A percentile compares a stretch with the other conserved stretches of the same genome.
These are phyloP conservation scores for Leptoteleia sp. DNA, from an alignment of 1,140 invertebrate genomes.

Conservation along the genomic window DNA sequence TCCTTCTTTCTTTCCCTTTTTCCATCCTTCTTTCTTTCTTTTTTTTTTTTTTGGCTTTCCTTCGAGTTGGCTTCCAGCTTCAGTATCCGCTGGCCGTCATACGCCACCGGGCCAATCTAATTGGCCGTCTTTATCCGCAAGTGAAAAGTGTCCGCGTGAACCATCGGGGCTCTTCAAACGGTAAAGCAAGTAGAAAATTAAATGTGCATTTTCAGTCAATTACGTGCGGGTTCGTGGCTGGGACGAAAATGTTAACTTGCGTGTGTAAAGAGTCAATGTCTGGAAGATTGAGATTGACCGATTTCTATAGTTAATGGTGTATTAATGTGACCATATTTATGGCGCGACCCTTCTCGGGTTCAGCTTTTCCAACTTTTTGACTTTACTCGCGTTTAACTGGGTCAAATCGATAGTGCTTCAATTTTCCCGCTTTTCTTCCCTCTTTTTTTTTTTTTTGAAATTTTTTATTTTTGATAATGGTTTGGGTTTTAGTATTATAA, in stretches of 20 bases:
- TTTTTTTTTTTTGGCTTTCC: constrained; percentile 2
- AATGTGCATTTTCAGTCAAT: constrained; percentile 59
- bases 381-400: not conserved
- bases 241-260: constrained; percentile 38
- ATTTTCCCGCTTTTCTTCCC: too few species aligned
- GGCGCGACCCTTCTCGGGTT: not conserved
- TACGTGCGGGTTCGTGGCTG: constrained; percentile 23
- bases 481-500: too few species aligned
- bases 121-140: constrained; percentile 14
- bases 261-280: constrained; percentile 35
- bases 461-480: too few species aligned
- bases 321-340: constrained; percentile 13
- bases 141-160: constrained; percentile 30
- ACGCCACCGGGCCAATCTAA: constrained; percentile 17
- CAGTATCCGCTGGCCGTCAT: constrained; percentile 13
- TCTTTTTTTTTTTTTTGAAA: too few species aligned
- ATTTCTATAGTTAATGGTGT: constrained; percentile 19
- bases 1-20: too few species aligned
- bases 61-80: constrained; percentile 13
- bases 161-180: too few species aligned
- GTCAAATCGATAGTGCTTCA: constrained; percentile 9
- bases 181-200: constrained; percentile 49
- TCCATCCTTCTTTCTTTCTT: too few species aligned
- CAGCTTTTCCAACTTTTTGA: constrained; percentile 4
- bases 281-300: constrained; percentile 44